Conservation (phyloP, 1,140 invertebrate genomes). For the Platyscapa corneri region DNA sequence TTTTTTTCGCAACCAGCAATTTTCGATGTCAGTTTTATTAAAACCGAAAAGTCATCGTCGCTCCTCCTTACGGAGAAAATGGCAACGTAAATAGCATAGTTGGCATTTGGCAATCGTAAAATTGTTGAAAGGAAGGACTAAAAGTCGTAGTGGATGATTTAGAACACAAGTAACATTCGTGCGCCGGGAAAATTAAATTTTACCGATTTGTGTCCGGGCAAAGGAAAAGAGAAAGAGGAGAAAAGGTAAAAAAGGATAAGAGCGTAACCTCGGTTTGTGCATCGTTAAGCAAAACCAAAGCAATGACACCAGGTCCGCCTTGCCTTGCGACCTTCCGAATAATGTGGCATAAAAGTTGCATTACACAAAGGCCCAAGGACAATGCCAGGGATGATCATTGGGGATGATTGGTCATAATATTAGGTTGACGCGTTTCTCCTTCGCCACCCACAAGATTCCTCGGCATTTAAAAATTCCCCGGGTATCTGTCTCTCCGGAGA, state of each 20-base stretch:
- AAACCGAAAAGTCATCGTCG: neutral
- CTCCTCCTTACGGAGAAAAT: neutral
- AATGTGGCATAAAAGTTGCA: neutral
- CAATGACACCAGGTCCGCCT: neutral
- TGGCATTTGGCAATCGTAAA: neutral
- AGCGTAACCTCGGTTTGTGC: neutral
- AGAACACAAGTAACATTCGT: neutral
- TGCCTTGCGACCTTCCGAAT: neutral
- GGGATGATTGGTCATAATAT: conserved; percentile 4
- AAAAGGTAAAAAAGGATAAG: neutral
- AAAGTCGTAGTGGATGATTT: neutral
- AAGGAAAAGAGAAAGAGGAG: neutral
- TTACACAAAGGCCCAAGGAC: neutral
- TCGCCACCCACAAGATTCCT: neutral
- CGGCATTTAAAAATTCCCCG: conserved; percentile 1
- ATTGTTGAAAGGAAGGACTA: neutral
- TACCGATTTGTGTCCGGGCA: neutral
- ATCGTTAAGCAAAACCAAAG: neutral
- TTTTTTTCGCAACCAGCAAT: no score
- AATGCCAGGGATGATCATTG: neutral
- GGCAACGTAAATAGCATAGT: neutral
- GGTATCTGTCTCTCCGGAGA: neutral
- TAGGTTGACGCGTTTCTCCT: neutral
- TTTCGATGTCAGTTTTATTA: no score
- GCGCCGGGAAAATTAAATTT: neutral